phyloP scores from a whole-genome alignment of 2,888 invertebrate species.

The Caenorhabditis uteleia region DNA sequence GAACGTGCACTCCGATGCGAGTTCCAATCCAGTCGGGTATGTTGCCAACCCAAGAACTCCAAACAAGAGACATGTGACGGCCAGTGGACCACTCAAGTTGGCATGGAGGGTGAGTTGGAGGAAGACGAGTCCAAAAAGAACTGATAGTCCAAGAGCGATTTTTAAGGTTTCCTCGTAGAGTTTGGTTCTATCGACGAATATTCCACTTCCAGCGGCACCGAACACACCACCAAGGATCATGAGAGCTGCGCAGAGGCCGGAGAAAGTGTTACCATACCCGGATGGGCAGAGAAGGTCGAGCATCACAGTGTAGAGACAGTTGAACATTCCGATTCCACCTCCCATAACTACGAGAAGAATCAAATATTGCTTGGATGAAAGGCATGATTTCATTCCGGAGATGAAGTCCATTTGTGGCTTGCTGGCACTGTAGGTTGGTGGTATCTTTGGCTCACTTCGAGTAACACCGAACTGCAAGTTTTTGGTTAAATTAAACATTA shows the following conservation, averaged over 20 bases:
- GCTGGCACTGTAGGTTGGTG: slow-evolving; percentile 65
- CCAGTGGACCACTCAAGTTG: slow-evolving; percentile 60
- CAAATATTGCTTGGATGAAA: slow-evolving; percentile 60
- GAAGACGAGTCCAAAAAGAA: slow-evolving; percentile 66
- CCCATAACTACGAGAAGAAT: slow-evolving; percentile 67
- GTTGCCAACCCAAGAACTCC: slow-evolving; percentile 73
- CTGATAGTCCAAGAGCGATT: slow-evolving; percentile 65
- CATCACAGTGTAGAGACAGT: slow-evolving; percentile 69
- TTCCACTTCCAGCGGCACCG: slow-evolving; percentile 62
- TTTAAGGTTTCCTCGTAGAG: slow-evolving; percentile 73
- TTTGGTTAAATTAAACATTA: not conserved
- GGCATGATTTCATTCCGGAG: slow-evolving; percentile 57
- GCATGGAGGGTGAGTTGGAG: slow-evolving; percentile 56
- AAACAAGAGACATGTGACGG: slow-evolving; percentile 69
- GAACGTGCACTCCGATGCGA: slow-evolving; percentile 73
- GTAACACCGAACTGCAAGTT: slow-evolving; percentile 55
- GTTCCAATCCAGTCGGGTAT: slow-evolving; percentile 72
- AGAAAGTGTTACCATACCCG: slow-evolving; percentile 72
- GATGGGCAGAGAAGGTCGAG: slow-evolving; percentile 72
- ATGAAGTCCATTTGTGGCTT: slow-evolving; percentile 63
- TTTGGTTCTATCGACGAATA: slow-evolving; percentile 72
- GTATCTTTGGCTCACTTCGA: slow-evolving; percentile 66
- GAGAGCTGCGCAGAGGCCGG: slow-evolving; percentile 66
- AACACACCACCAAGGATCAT: slow-evolving; percentile 72
- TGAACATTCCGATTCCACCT: slow-evolving; percentile 70